A percentile compares a stretch with the other conserved stretches of the same genome.
Evolutionary conservation across 2,888 invertebrate genomes (phyloP).

Genomic region (Xylota sylvarum): DNA sequence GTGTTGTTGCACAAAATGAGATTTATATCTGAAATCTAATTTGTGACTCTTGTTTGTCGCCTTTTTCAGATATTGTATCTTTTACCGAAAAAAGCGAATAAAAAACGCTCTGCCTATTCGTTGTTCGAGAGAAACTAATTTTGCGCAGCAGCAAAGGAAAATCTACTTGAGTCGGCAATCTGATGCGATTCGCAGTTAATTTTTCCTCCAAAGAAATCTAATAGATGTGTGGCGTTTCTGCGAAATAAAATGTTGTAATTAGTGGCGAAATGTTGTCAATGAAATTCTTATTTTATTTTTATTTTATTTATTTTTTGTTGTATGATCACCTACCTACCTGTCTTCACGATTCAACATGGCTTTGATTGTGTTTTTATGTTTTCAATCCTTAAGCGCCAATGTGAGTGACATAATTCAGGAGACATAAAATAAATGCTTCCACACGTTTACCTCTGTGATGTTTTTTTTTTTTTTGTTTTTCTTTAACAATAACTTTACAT

Average conservation of each 20-base stretch:
- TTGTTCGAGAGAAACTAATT: conserved; percentile 51
- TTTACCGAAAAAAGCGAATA: conserved; percentile 48
- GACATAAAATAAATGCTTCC: conserved; percentile 67
- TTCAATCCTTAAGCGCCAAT: conserved; percentile 66
- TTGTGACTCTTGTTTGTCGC: conserved; percentile 77
- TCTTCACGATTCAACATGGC: conserved; percentile 52
- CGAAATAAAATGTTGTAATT: conserved; percentile 71
- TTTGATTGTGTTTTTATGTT: conserved; percentile 36
- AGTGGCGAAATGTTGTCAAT: conserved; percentile 59
- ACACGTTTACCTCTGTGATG: conserved; percentile 36
- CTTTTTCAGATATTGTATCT: conserved; percentile 77
- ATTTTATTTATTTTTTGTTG: conserved; percentile 14
- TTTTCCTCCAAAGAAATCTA: conserved; percentile 33
- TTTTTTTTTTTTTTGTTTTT: background rate
- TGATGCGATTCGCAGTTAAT: conserved; percentile 52
- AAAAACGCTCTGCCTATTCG: conserved; percentile 44
- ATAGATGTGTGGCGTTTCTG: conserved; percentile 55
- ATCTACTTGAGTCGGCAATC: conserved; percentile 17
- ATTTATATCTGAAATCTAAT: conserved; percentile 77
- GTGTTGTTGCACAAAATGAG: conserved; percentile 67
- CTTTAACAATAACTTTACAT: conserved; percentile 69
- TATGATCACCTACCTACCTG: conserved; percentile 35
- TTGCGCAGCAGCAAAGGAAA: conserved; percentile 40
- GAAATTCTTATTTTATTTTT: no score
- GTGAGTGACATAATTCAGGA: conserved; percentile 70